Evolutionary conservation across 2,797 vertebrate genomes (phyloP).

Genomic region (Ptychadena robeensis): DNA sequence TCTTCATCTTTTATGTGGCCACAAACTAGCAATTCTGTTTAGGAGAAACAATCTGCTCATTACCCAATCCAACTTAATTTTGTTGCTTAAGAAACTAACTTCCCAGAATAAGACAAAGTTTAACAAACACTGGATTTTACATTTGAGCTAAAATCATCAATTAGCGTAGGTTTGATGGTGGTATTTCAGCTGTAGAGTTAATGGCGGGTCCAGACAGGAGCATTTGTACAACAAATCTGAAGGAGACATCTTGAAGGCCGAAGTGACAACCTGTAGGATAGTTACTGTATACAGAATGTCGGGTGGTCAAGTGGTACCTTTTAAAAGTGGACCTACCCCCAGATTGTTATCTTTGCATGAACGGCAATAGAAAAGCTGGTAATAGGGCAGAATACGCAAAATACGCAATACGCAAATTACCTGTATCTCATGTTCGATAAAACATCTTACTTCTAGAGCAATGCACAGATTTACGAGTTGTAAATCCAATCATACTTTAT

Average conservation of each 20-base stretch:
- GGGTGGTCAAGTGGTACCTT: neutral
- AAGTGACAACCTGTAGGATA: neutral
- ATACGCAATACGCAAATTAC: no score
- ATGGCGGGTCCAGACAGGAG: neutral
- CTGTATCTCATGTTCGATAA: constrained; percentile 22
- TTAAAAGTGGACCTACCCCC: no score
- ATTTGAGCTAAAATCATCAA: no score
- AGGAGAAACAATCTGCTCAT: no score
- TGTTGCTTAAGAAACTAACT: no score
- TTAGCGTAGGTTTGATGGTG: neutral
- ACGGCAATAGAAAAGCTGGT: no score
- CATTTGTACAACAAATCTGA: neutral
- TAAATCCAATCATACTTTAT: neutral
- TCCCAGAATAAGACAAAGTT: no score
- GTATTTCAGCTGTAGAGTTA: neutral
- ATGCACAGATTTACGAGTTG: constrained; percentile 14
- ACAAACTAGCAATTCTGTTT: neutral
- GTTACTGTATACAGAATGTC: neutral
- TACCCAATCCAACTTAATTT: neutral
- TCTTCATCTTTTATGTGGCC: neutral
- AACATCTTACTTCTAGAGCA: constrained; percentile 34
- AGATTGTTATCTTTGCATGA: no score
- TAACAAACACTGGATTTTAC: no score
- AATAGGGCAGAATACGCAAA: no score
- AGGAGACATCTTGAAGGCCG: neutral